Evolutionary conservation across 1,140 invertebrate species (phyloP).

Genomic region (Mya arenaria): DNA sequence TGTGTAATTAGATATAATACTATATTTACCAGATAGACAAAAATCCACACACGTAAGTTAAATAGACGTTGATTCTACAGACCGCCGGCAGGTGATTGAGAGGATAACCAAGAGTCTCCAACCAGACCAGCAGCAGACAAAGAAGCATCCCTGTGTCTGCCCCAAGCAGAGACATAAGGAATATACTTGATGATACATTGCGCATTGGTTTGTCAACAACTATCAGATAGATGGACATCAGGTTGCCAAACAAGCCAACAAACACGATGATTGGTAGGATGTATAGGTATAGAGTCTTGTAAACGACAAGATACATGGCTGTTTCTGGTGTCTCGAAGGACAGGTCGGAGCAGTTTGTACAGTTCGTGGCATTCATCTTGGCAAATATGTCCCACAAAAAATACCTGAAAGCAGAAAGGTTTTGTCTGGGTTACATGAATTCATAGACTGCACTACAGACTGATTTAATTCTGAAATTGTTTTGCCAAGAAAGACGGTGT

Average conservation of each 20-base stretch:
- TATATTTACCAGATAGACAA: constrained; percentile 86
- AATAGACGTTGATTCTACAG: constrained; percentile 88
- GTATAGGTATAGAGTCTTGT: constrained; percentile 55
- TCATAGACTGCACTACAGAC: too few relatives aligned
- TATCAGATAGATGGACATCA: constrained; percentile 55
- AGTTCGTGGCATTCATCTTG: constrained; percentile 22
- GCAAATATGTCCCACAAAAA: too few relatives aligned
- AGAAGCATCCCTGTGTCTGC: constrained; percentile 64
- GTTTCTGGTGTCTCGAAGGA: neutral
- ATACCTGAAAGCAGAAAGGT: too few relatives aligned
- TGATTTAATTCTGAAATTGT: too few relatives aligned
- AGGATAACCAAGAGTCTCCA: constrained; percentile 58
- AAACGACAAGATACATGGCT: neutral
- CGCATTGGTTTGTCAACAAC: constrained; percentile 53
- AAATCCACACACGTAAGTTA: constrained; percentile 87
- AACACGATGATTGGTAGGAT: constrained; percentile 61
- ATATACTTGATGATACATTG: constrained; percentile 63
- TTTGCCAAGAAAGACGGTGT: too few relatives aligned
- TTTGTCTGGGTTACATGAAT: too few relatives aligned
- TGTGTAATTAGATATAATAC: neutral
- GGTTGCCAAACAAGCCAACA: constrained; percentile 60
- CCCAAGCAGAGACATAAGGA: constrained; percentile 62
- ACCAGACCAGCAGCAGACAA: constrained; percentile 61
- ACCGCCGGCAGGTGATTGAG: constrained; percentile 53
- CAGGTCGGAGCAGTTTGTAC: neutral